A percentile compares a stretch with the other conserved stretches of the same genome.
These are phyloP conservation scores for Mastomys coucha DNA, from an alignment of 2,113 vertebrate species.

Conservation along the genomic window DNA sequence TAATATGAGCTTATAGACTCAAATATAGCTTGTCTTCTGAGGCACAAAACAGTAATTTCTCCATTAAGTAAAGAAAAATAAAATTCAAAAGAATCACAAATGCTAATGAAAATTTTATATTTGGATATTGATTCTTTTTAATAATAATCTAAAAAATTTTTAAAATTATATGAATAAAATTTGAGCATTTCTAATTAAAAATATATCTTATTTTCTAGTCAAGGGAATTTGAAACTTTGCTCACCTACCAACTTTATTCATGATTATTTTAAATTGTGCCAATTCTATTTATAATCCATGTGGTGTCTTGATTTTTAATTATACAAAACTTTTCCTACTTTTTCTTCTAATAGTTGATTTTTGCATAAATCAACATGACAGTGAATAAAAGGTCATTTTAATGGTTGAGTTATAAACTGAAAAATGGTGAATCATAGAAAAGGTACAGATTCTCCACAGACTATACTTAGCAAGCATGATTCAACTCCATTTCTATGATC, in stretches of 20 bases:
- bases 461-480: not conserved
- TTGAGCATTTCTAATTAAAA: not conserved
- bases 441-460: not conserved
- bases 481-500: not conserved
- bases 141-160: not conserved
- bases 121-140: not conserved
- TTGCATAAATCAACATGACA: not conserved
- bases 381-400: not conserved
- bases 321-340: not conserved
- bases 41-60: not conserved
- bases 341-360: not conserved
- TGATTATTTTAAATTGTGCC: not conserved
- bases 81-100: not conserved
- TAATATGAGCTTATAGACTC: not conserved
- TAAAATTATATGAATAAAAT: not conserved
- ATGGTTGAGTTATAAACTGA: not conserved
- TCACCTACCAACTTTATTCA: not conserved
- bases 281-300: not conserved
- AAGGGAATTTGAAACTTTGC: not conserved
- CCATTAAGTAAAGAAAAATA: not conserved
- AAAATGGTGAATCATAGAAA: not conserved
- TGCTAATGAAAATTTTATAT: not conserved
- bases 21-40: not conserved
- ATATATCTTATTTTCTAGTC: not conserved
- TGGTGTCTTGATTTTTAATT: not conserved